Percentiles rank a stretch among this genome's conserved stretches.
Evolutionary conservation across 2,888 invertebrate species (phyloP).

Genomic region (Chrysina gloriosa): DNA sequence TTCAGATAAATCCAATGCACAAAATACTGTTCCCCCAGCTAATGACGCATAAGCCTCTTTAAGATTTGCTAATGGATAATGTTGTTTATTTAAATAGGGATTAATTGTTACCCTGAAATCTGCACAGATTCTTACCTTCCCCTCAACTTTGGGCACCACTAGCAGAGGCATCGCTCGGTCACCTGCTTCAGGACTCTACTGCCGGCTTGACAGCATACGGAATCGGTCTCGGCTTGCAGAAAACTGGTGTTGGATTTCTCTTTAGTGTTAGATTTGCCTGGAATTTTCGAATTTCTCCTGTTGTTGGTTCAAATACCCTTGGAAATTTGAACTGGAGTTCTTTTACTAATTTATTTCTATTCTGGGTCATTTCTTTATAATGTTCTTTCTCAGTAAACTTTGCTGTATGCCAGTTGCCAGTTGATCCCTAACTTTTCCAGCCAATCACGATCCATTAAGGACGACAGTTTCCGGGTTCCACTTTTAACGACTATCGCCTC

Average conservation of each 20-base stretch:
- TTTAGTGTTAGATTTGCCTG: background rate
- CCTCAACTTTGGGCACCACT: background rate
- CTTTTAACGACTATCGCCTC: no score
- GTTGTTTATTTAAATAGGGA: background rate
- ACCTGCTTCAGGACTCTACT: background rate
- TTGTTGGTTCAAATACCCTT: background rate
- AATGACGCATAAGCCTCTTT: background rate
- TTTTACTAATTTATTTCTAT: background rate
- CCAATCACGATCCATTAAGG: no score
- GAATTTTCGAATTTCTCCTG: background rate
- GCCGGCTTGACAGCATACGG: background rate
- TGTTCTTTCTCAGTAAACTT: background rate
- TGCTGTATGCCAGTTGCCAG: background rate
- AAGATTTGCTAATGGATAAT: slow-evolving; percentile 1
- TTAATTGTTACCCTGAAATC: slow-evolving; percentile 8
- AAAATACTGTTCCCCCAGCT: no score
- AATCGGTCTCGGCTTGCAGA: background rate
- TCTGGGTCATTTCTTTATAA: background rate
- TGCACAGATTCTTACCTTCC: slow-evolving; percentile 1
- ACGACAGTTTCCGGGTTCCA: no score
- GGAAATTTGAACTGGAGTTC: background rate
- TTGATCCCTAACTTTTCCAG: background rate
- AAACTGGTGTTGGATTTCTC: background rate
- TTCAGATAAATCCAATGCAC: no score
- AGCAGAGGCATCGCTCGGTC: background rate